Conservation (phyloP, 2,797 vertebrate species). For the Cirrhinus mrigala region DNA sequence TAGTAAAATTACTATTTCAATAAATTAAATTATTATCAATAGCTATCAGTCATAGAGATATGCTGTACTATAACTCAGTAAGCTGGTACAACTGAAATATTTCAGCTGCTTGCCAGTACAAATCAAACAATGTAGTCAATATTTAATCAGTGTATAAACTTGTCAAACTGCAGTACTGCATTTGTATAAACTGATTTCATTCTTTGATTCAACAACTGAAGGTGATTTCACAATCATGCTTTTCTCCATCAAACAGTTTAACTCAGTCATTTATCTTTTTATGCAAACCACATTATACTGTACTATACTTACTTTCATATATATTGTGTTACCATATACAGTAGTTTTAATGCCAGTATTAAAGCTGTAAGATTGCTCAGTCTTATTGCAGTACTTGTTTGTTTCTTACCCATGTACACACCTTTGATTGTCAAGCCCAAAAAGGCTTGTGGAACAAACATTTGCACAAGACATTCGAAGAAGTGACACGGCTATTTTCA, state of each 20-base stretch:
- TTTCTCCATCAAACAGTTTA: background rate
- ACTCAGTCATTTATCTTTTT: background rate
- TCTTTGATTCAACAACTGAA: constrained; percentile 6
- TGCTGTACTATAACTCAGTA: background rate
- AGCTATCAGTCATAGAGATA: background rate
- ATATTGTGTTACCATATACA: background rate
- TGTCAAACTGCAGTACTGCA: background rate
- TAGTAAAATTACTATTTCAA: background rate
- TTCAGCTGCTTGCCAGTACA: background rate
- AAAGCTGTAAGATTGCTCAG: background rate
- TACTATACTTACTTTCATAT: background rate
- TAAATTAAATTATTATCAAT: background rate
- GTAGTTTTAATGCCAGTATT: background rate
- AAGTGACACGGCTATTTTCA: constrained; percentile 65
- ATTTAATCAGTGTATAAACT: background rate
- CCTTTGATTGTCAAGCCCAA: background rate
- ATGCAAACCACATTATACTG: background rate
- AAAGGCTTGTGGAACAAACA: constrained; percentile 45
- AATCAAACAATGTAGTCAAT: background rate
- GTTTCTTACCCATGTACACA: background rate
- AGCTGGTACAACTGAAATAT: background rate
- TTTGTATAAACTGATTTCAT: background rate
- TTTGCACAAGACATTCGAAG: constrained; percentile 58
- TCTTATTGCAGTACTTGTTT: background rate
- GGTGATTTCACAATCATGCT: background rate